Evolutionary conservation across 2,113 vertebrate genomes (phyloP).

Genomic region (Amphilophus citrinellus): DNA sequence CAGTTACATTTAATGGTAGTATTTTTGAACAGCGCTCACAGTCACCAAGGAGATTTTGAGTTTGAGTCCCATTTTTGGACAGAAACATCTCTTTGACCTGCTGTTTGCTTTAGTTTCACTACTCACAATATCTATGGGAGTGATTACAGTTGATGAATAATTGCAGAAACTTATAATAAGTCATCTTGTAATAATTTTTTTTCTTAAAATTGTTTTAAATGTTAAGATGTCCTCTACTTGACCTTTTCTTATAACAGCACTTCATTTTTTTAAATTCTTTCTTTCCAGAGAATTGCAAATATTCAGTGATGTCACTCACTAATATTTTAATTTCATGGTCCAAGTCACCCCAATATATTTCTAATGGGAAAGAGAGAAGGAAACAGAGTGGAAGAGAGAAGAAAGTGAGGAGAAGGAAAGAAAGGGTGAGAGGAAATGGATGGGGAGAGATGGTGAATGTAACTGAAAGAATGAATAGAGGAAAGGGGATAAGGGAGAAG

Average conservation of each 20-base stretch:
- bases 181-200: not conserved
- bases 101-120: not conserved
- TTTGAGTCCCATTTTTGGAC: not conserved
- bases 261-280: conserved; percentile 38
- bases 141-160: too few species aligned
- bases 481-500: not conserved
- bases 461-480: conserved; percentile 10
- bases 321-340: conserved; percentile 86
- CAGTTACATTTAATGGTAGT: not conserved
- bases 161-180: not conserved
- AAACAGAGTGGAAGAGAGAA: not conserved
- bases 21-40: not conserved
- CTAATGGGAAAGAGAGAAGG: conserved; percentile 57
- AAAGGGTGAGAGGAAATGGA: conserved; percentile 8
- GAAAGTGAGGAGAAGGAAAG: not conserved
- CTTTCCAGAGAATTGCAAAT: conserved; percentile 70
- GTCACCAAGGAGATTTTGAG: not conserved
- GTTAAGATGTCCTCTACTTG: conserved; percentile 49
- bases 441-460: conserved; percentile 9
- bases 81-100: not conserved
- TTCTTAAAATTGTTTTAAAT: conserved; percentile 31
- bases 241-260: conserved; percentile 43
- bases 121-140: too few species aligned
- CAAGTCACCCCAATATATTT: conserved; percentile 79
- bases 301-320: conserved; percentile 80